These are phyloP conservation scores for Epinephelus moara DNA, from an alignment of 2,113 vertebrate genomes.

Conservation along the genomic window DNA sequence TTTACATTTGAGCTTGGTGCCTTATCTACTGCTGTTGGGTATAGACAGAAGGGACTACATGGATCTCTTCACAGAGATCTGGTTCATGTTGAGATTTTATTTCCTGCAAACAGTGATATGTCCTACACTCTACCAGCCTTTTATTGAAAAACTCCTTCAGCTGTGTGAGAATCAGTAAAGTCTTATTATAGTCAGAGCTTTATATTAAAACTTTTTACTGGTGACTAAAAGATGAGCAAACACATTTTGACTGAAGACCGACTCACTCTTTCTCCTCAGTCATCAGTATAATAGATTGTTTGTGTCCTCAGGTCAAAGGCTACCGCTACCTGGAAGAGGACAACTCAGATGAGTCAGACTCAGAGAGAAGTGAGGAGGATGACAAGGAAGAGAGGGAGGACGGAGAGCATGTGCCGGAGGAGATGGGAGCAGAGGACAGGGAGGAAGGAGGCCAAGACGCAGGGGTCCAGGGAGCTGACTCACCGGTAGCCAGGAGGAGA, in stretches of 20 bases:
- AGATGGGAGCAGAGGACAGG: conserved; percentile 18
- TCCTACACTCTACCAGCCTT: neutral
- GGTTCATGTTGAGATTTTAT: neutral
- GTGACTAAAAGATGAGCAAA: neutral
- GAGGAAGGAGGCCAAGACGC: conserved; percentile 50
- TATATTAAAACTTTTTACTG: neutral
- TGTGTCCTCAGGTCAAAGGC: conserved; percentile 85
- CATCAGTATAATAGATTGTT: neutral
- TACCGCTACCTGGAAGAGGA: conserved; percentile 96
- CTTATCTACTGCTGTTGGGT: neutral
- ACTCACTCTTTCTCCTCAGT: neutral
- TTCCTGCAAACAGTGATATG: neutral
- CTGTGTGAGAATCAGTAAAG: neutral
- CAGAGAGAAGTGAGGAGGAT: conserved; percentile 59
- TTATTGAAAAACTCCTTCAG: neutral
- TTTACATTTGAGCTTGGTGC: too few relatives aligned
- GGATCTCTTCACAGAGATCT: neutral
- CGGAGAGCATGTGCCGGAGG: conserved; percentile 53
- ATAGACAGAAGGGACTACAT: too few relatives aligned
- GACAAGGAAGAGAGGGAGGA: conserved; percentile 43
- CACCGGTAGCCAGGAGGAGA: conserved; percentile 48
- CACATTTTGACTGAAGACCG: neutral
- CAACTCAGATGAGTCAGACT: conserved; percentile 91
- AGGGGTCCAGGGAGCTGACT: conserved; percentile 56
- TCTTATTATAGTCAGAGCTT: neutral